A percentile compares a stretch with the other conserved stretches of the same genome.
phyloP scores from a whole-genome alignment of 37 sponge, comb jelly and placozoan genomes.

The Hexactinellida sp. region DNA sequence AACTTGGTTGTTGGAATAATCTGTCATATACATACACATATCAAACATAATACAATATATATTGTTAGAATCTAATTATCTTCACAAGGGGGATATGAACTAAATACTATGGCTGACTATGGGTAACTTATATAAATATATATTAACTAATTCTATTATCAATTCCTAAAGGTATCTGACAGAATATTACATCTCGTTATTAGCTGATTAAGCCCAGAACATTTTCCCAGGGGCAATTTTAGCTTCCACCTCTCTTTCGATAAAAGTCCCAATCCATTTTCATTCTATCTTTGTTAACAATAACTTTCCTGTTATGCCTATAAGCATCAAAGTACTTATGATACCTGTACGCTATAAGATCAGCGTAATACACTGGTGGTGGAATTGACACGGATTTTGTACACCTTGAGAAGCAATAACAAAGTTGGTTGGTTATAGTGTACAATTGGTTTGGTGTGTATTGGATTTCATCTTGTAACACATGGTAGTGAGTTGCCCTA shows the following conservation, averaged over 20 bases:
- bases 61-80: too few species aligned
- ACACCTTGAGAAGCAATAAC: neutral
- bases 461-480: neutral
- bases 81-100: too few species aligned
- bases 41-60: too few species aligned
- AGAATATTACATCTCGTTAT: too few species aligned
- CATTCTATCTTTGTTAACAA: neutral
- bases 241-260: neutral
- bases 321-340: neutral
- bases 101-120: too few species aligned
- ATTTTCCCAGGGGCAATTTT: neutral
- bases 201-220: slow-evolving; percentile 1
- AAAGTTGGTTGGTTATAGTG: neutral
- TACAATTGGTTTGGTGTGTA: neutral
- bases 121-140: too few species aligned
- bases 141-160: too few species aligned
- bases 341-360: slow-evolving; percentile 6
- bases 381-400: neutral
- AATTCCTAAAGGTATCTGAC: too few species aligned
- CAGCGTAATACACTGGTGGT: neutral
- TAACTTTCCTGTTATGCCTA: neutral
- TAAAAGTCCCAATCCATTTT: neutral
- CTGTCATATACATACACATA: too few species aligned
- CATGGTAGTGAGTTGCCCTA: neutral
- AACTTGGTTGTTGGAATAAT: too few species aligned